These are phyloP conservation scores for Entelurus aequoreus DNA, from an alignment of 2,113 vertebrate species.

Conservation along the genomic window DNA sequence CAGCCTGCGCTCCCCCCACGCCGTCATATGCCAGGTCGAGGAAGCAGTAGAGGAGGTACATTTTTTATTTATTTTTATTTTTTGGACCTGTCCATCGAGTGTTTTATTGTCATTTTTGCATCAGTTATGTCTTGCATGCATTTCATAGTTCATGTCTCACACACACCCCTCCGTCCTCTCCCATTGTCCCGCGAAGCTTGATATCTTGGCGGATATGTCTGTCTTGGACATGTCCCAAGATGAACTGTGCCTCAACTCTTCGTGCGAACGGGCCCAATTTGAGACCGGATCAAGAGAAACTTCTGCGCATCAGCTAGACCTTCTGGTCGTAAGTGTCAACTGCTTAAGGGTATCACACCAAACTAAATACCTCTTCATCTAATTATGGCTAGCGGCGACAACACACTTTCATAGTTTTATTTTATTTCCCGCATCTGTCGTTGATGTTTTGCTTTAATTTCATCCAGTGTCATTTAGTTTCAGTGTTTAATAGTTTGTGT, in stretches of 20 bases:
- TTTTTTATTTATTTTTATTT: too few relatives aligned
- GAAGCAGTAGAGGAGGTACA: slow-evolving; percentile 89
- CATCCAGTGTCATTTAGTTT: neutral
- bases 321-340: slow-evolving; percentile 74
- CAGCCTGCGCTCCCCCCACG: slow-evolving; percentile 77
- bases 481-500: neutral
- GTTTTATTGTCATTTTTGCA: slow-evolving; percentile 13
- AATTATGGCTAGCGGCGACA: too few relatives aligned
- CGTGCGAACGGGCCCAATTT: slow-evolving; percentile 48
- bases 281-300: slow-evolving; percentile 47
- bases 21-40: slow-evolving; percentile 76
- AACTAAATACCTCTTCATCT: neutral
- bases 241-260: slow-evolving; percentile 47
- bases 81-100: neutral
- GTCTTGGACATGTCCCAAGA: slow-evolving; percentile 67
- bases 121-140: slow-evolving; percentile 45
- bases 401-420: too few relatives aligned
- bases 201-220: slow-evolving; percentile 77
- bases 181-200: slow-evolving; percentile 71
- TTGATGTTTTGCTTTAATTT: neutral
- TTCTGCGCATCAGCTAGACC: slow-evolving; percentile 66
- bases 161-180: slow-evolving; percentile 23
- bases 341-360: neutral
- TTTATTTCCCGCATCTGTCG: neutral
- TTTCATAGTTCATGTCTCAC: slow-evolving; percentile 39